Percentiles rank a stretch among this genome's conserved stretches.
Evolutionary conservation across 2,113 vertebrate species (phyloP).

Genomic region (Seriola aureovittata): DNA sequence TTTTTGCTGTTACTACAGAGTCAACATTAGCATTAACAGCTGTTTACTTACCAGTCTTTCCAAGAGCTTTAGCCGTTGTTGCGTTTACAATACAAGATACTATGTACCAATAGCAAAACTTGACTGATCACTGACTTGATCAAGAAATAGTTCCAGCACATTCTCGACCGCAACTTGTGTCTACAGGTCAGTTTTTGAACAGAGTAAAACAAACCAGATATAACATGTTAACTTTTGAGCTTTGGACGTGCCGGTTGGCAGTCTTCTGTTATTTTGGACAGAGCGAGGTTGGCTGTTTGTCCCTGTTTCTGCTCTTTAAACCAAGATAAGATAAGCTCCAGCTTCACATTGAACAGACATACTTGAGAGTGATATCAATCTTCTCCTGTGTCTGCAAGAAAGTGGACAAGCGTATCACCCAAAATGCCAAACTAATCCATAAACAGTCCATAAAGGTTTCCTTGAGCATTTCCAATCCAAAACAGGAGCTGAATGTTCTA

Average conservation of each 20-base stretch:
- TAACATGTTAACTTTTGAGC: not conserved
- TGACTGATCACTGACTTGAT: no score
- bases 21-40: no score
- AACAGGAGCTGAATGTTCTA: no score
- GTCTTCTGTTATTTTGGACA: not conserved
- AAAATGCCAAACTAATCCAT: not conserved
- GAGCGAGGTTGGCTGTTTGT: not conserved
- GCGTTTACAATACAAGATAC: no score
- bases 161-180: no score
- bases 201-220: not conserved
- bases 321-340: not conserved
- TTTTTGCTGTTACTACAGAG: no score
- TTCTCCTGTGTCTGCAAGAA: not conserved
- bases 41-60: no score
- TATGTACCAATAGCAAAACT: no score
- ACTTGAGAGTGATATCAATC: not conserved
- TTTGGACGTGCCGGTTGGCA: not conserved
- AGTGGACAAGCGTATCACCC: not conserved
- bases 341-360: not conserved
- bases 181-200: not conserved
- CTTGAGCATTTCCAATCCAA: no score
- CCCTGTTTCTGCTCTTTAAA: not conserved
- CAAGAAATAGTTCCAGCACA: not conserved
- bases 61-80: no score
- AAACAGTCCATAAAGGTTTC: not conserved